phyloP scores from a whole-genome alignment of 2,888 invertebrate genomes.

The Acrobasis consociella region DNA sequence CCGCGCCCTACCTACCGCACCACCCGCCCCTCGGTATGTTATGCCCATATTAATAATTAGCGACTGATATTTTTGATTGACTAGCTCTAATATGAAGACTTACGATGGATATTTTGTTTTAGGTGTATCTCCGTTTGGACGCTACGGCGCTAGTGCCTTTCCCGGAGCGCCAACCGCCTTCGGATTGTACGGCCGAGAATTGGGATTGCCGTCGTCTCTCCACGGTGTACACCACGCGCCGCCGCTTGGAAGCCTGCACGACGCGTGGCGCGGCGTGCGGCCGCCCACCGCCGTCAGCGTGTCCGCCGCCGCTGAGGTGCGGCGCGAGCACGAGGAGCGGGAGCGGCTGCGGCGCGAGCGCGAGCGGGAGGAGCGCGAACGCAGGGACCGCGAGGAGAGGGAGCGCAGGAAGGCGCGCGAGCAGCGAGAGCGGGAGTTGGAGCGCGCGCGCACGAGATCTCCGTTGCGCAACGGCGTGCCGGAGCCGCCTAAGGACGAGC shows the following conservation, averaged over 20 bases:
- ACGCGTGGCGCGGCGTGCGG: slow-evolving; percentile 65
- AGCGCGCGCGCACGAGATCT: slow-evolving; percentile 86
- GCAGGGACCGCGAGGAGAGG: slow-evolving; percentile 75
- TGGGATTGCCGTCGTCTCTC: slow-evolving; percentile 75
- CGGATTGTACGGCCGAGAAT: slow-evolving; percentile 86
- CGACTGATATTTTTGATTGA: neutral
- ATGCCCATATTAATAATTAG: neutral
- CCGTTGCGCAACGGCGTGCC: slow-evolving; percentile 88
- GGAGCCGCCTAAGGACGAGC: slow-evolving; percentile 70
- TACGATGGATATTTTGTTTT: slow-evolving; percentile 46
- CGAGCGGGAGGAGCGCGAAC: slow-evolving; percentile 85
- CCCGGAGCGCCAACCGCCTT: slow-evolving; percentile 86
- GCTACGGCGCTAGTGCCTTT: slow-evolving; percentile 87
- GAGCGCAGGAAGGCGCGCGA: slow-evolving; percentile 75
- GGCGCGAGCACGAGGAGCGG: slow-evolving; percentile 73
- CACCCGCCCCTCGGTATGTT: slow-evolving; percentile 87
- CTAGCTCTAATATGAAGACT: neutral
- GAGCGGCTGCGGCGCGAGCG: slow-evolving; percentile 83
- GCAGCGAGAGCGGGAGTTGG: slow-evolving; percentile 79
- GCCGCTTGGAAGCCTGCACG: slow-evolving; percentile 66
- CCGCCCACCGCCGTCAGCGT: slow-evolving; percentile 43
- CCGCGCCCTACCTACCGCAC: slow-evolving; percentile 84
- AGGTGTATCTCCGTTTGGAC: slow-evolving; percentile 90
- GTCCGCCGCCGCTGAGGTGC: slow-evolving; percentile 56
- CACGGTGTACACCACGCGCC: slow-evolving; percentile 74